phyloP scores from a whole-genome alignment of 2,888 invertebrate genomes.

The Neoaliturus tenellus region DNA sequence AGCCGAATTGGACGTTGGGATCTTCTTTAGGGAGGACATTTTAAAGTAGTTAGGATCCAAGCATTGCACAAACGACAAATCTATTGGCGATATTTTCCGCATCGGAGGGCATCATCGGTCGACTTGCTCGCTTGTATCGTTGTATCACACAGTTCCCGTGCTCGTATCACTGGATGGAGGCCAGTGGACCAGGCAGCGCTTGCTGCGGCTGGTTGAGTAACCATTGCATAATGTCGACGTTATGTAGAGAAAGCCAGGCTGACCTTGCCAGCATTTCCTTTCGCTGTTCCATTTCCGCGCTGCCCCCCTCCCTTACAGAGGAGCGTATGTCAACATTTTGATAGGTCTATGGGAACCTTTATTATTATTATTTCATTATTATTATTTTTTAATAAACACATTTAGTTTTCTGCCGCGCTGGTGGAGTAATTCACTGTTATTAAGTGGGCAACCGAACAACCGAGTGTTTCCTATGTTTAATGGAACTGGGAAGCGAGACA shows the following conservation, averaged over 20 bases:
- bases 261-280: slow-evolving; percentile 51
- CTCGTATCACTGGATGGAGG: slow-evolving; percentile 19
- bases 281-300: slow-evolving; percentile 52
- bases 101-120: too few species aligned
- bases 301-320: neutral
- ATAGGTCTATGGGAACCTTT: neutral
- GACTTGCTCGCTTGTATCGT: too few species aligned
- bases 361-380: too few species aligned
- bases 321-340: neutral
- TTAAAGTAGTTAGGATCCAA: too few species aligned
- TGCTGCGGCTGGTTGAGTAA: slow-evolving; percentile 12
- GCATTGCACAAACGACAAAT: too few species aligned
- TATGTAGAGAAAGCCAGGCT: slow-evolving; percentile 47
- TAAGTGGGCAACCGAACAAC: neutral
- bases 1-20: too few species aligned
- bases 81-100: too few species aligned
- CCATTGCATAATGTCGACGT: slow-evolving; percentile 40
- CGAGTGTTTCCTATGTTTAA: neutral
- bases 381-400: too few species aligned
- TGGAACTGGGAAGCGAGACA: neutral
- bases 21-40: too few species aligned
- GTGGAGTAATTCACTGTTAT: too few species aligned
- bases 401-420: too few species aligned
- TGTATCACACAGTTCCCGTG: neutral
- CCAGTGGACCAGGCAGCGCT: slow-evolving; percentile 25